These are phyloP conservation scores for Rattus rattus DNA, from an alignment of 2,113 vertebrate genomes.

Conservation along the genomic window DNA sequence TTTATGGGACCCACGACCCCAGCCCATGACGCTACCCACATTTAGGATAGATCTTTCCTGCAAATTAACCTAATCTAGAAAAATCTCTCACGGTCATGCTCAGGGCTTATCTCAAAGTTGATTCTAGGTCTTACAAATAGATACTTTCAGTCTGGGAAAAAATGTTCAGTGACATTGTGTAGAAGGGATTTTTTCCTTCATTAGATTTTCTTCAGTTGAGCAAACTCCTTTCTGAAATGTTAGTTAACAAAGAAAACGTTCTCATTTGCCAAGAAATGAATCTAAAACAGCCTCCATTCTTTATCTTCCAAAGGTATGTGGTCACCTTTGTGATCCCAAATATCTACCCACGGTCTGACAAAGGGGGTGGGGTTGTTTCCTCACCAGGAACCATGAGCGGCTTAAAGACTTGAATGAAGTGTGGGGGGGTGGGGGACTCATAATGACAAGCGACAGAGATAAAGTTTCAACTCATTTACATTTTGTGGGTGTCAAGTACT, in stretches of 20 bases:
- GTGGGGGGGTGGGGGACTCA: background rate
- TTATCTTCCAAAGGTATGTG: slow-evolving; percentile 47
- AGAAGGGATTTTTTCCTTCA: slow-evolving; percentile 41
- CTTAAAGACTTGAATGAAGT: background rate
- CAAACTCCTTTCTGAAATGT: slow-evolving; percentile 50
- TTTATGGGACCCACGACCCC: background rate
- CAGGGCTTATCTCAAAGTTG: background rate
- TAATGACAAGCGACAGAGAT: background rate
- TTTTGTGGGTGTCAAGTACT: background rate
- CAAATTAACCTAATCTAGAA: background rate
- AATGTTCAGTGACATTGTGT: slow-evolving; percentile 51
- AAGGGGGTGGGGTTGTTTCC: background rate
- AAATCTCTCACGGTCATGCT: no score
- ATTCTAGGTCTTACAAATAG: background rate
- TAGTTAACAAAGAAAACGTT: slow-evolving; percentile 62
- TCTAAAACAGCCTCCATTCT: slow-evolving; percentile 44
- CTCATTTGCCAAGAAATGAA: slow-evolving; percentile 52
- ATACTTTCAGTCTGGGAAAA: background rate
- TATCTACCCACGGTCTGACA: background rate
- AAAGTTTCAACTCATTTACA: background rate
- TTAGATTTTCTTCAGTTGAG: slow-evolving; percentile 57
- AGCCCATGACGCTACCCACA: background rate
- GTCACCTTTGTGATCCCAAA: slow-evolving; percentile 13
- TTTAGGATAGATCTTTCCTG: background rate
- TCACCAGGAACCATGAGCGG: background rate